Percentiles rank a stretch among this genome's conserved stretches.
Conservation (phyloP, 2,797 vertebrate species). For the Hippocampus kuda region DNA sequence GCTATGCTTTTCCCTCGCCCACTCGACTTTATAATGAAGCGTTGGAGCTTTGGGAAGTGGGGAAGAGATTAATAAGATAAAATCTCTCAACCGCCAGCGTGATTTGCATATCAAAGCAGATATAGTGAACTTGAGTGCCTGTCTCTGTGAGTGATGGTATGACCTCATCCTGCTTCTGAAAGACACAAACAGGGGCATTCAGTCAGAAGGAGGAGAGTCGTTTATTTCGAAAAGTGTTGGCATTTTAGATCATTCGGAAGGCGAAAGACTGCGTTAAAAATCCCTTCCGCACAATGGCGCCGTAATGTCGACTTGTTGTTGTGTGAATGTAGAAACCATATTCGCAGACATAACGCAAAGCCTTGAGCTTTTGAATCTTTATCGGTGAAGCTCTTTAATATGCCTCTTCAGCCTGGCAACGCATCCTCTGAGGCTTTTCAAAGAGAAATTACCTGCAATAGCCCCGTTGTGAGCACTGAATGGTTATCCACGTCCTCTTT, state of each 20-base stretch:
- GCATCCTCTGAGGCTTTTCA: slow-evolving; percentile 56
- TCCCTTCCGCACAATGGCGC: slow-evolving; percentile 54
- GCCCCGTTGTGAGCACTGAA: slow-evolving; percentile 56
- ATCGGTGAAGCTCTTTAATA: slow-evolving; percentile 69
- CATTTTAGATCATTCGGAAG: slow-evolving; percentile 56
- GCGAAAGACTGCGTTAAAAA: slow-evolving; percentile 52
- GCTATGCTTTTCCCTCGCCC: slow-evolving; percentile 1
- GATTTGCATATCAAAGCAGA: slow-evolving; percentile 37
- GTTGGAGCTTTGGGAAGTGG: slow-evolving; percentile 7
- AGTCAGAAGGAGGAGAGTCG: slow-evolving; percentile 27
- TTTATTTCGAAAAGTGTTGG: slow-evolving; percentile 44
- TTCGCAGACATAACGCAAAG: slow-evolving; percentile 47
- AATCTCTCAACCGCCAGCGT: background rate
- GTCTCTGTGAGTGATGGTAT: slow-evolving; percentile 14
- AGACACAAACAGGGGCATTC: slow-evolving; percentile 19
- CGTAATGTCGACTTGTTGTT: slow-evolving; percentile 44
- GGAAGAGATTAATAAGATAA: slow-evolving; percentile 9
- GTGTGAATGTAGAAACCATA: slow-evolving; percentile 34
- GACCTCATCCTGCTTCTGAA: slow-evolving; percentile 36
- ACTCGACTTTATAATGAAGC: slow-evolving; percentile 9
- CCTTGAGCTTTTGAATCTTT: slow-evolving; percentile 62
- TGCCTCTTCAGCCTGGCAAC: slow-evolving; percentile 56
- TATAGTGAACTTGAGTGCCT: slow-evolving; percentile 29
- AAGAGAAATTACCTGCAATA: slow-evolving; percentile 67
- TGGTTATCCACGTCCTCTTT: slow-evolving; percentile 59